Evolutionary conservation across 1,140 invertebrate species (phyloP).

Genomic region (Drosophila seguyi): DNA sequence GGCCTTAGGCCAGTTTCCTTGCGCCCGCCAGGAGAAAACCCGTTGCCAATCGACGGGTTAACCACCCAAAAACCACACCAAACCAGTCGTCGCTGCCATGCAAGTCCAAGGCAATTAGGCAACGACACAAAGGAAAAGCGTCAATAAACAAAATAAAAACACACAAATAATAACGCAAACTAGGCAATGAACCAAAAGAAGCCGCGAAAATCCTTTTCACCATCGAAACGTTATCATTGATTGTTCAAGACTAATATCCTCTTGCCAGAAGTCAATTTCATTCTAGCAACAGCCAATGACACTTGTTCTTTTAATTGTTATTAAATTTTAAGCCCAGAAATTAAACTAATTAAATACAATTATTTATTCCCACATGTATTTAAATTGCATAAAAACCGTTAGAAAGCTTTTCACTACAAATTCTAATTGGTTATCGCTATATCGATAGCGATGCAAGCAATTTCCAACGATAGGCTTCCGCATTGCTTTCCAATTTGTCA

Average conservation of each 20-base stretch:
- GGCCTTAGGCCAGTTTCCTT: constrained; percentile 47
- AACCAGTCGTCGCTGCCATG: constrained; percentile 54
- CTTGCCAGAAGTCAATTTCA: too few relatives aligned
- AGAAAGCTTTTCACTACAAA: not conserved
- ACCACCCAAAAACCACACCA: constrained; percentile 60
- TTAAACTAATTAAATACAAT: too few relatives aligned
- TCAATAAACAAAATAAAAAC: not conserved
- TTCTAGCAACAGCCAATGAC: too few relatives aligned
- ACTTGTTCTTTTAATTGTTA: too few relatives aligned
- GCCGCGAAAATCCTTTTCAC: not conserved
- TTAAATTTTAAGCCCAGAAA: too few relatives aligned
- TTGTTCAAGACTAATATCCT: not conserved
- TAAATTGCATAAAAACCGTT: not conserved
- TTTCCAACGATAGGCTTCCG: constrained; percentile 1
- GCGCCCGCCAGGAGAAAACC: constrained; percentile 52
- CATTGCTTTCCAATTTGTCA: constrained; percentile 12
- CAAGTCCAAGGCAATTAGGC: constrained; percentile 75
- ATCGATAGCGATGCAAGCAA: not conserved
- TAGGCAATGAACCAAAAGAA: not conserved
- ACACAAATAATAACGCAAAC: not conserved
- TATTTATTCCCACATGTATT: not conserved
- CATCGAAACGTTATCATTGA: not conserved
- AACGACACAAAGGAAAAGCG: constrained; percentile 7
- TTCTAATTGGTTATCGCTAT: not conserved
- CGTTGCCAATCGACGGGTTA: constrained; percentile 67